A percentile compares a stretch with the other conserved stretches of the same genome.
These are phyloP conservation scores for Eutolmus rufibarbis DNA, from an alignment of 2,888 invertebrate genomes.

Conservation along the genomic window DNA sequence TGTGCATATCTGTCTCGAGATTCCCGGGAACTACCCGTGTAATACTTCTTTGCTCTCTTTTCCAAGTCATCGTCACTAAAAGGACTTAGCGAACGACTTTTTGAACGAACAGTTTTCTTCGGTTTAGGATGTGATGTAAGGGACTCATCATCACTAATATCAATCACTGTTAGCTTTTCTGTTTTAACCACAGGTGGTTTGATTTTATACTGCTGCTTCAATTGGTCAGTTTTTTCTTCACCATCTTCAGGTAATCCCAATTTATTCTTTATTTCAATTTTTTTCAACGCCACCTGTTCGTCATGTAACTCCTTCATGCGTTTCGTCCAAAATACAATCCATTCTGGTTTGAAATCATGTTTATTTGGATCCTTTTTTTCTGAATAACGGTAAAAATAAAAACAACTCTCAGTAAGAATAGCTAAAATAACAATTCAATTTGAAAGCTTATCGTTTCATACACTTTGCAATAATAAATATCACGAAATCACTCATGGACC, in stretches of 20 bases:
- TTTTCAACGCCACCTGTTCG: slow-evolving; percentile 71
- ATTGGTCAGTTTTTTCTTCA: slow-evolving; percentile 57
- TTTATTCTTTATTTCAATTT: slow-evolving; percentile 74
- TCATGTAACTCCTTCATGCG: slow-evolving; percentile 81
- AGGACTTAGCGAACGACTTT: slow-evolving; percentile 47
- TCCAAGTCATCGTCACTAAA: slow-evolving; percentile 48
- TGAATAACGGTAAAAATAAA: slow-evolving; percentile 33
- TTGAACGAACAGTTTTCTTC: slow-evolving; percentile 38
- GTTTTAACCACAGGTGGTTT: slow-evolving; percentile 46
- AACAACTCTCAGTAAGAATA: slow-evolving; percentile 15
- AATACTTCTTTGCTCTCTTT: slow-evolving; percentile 40
- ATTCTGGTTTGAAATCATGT: slow-evolving; percentile 88
- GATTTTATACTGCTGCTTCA: slow-evolving; percentile 60
- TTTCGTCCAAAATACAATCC: slow-evolving; percentile 86
- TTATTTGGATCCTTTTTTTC: slow-evolving; percentile 72
- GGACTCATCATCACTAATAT: slow-evolving; percentile 59
- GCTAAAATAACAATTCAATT: background rate
- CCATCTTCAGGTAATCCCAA: slow-evolving; percentile 65
- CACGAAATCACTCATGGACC: background rate
- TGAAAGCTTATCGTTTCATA: background rate
- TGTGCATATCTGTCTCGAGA: slow-evolving; percentile 8
- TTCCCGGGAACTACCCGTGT: slow-evolving; percentile 39
- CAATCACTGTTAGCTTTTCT: slow-evolving; percentile 52
- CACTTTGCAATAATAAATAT: background rate
- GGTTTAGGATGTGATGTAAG: background rate